Percentiles rank a stretch among this genome's conserved stretches.
Conservation (phyloP, 2,888 invertebrate genomes). For the Eristalis arbustorum region DNA sequence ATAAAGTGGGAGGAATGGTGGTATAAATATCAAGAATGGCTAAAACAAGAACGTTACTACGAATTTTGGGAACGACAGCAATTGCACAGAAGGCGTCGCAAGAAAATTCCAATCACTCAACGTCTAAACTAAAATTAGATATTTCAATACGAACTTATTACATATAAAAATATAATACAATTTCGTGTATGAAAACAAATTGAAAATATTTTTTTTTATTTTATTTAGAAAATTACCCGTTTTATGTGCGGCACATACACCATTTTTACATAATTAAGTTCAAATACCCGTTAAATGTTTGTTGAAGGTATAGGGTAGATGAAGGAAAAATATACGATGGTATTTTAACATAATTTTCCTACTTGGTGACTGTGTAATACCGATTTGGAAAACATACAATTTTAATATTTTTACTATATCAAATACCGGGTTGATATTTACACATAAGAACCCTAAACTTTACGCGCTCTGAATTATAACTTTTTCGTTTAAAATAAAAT, state of each 20-base stretch:
- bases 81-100: constrained; percentile 78
- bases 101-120: constrained; percentile 80
- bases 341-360: neutral
- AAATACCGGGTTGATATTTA: neutral
- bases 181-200: neutral
- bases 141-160: neutral
- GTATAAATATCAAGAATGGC: constrained; percentile 94
- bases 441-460: neutral
- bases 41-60: constrained; percentile 83
- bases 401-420: neutral
- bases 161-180: neutral
- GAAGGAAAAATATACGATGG: neutral
- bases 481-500: neutral
- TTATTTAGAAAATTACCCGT: neutral
- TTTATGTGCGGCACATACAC: neutral
- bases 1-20: constrained; percentile 97
- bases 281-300: neutral
- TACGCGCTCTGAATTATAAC: neutral
- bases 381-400: neutral
- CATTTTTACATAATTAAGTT: neutral
- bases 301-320: neutral
- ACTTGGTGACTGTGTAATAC: neutral
- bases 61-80: constrained; percentile 80
- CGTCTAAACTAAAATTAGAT: constrained; percentile 76
- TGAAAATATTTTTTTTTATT: neutral